Evolutionary conservation across 2,797 vertebrate genomes (phyloP), one percentile per base, ranked within the genome.

Genomic region (Chloroceryle amazona): DNA sequence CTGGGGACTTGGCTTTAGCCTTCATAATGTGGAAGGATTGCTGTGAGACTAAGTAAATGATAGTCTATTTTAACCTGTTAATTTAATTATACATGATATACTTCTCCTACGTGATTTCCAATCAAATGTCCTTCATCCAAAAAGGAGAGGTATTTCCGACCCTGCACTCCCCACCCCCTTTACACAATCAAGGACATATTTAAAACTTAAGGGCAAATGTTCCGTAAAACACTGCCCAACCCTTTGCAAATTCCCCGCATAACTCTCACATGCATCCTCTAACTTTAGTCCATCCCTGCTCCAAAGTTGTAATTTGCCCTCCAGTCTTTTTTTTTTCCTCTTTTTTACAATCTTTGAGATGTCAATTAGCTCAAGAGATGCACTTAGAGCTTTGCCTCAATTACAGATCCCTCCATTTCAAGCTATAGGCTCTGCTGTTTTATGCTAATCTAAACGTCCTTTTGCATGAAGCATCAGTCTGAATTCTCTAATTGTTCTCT

Each of bases 121-220:
- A 39, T 13, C n/a, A 3, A 42, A 13, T 42, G 31, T 37, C 19
- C 37, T 84, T 39, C 47, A 4, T 18, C 71, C 44, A 19, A 73
- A 86, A 33, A 33, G 10, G 20, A 90, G 74, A 91, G 57, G 35
- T 41, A 66, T 86, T 91, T 42, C 52, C 0, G 6, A 39, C 47
- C 22, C 39, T 41, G 58, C 29, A 0, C 26, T 81, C 33, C 85
- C 90, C 90, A 86, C 3, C 92, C 92, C 84, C 96, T 83, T 86
- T n/a, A 37, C 15, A 60, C 60, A 33, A 42, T 81, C 93, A 78
- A 57, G 93, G 89, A 88, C 81, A 49, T 93, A 95, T 95, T 97
- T 97, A 96, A 97, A 97, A 98, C 94, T 98, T 97, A 91, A 97
- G 96, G 95, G 91, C 93, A 93, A 96, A 90, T 75, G 95, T 93